These are phyloP conservation scores for Rhombomys opimus DNA, from an alignment of 2,113 vertebrate genomes.

Conservation along the genomic window DNA sequence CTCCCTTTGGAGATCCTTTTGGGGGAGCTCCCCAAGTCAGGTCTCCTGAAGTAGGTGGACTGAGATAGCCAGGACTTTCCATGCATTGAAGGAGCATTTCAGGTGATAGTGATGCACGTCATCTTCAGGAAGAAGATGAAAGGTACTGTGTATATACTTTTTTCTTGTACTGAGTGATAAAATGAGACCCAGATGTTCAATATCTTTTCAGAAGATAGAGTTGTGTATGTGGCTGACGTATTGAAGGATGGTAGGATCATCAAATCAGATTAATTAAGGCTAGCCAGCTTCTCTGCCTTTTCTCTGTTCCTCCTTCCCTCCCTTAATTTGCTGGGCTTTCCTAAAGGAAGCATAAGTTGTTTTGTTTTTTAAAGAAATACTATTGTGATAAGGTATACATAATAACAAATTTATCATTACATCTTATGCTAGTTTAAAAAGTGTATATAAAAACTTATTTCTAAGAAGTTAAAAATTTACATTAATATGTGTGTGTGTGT, in stretches of 20 bases:
- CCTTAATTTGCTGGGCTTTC: constrained; percentile 10
- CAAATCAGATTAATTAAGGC: background rate
- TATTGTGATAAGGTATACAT: background rate
- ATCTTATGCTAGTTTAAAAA: background rate
- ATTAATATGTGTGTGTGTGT: background rate
- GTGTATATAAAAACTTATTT: background rate
- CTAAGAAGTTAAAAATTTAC: background rate
- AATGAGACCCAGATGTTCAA: background rate
- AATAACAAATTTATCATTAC: constrained; percentile 2
- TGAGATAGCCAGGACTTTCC: background rate
- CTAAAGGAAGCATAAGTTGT: constrained; percentile 1
- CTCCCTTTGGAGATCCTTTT: background rate
- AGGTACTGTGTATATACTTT: background rate
- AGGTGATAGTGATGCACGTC: background rate
- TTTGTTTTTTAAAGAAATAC: background rate
- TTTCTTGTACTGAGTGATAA: background rate
- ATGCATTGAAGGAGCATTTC: constrained; percentile 6
- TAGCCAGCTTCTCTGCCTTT: background rate
- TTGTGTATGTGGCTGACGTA: background rate
- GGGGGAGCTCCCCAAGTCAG: background rate
- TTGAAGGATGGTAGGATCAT: background rate
- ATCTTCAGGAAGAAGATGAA: background rate
- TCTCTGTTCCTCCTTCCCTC: background rate
- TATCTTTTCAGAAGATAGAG: background rate
- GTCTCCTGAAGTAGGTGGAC: background rate